Base-by-base conservation (phyloP, 2,113 vertebrate species). In the Notechis scutatus region DNA sequence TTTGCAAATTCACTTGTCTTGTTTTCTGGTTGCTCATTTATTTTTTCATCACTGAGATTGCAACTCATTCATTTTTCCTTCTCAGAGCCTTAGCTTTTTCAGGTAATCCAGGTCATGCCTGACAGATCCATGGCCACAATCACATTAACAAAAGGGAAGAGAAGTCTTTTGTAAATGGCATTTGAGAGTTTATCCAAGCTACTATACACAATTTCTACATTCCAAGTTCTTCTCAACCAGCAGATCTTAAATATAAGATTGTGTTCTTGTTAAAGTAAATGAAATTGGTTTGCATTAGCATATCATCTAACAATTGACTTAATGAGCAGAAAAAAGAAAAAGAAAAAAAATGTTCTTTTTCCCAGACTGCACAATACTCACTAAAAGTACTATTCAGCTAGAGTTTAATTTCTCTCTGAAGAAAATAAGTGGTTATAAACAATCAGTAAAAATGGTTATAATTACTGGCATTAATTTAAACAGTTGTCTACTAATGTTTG, bases 331-430 rank as follows among this genome's bases (percentile, higher is more conserved):
- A 93, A 88, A 47, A 94, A 85, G 14, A 2, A 74, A 69, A n/a
- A 14, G 7, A 39, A 81, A 74, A 81, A 81, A 34, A 4, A 59
- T 93, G 6, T 93, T 94, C 64, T 94, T 18, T 94, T 88, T 94
- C 90, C 57, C 95, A 95, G 93, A 85, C 95, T 96, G 93, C 94
- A 89, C 92, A 97, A 61, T 92, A 92, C 0, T 15, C 5, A 9
- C 3, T 95, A 92, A 95, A 96, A 91, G 26, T 94, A 94, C 96
- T 96, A 91, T 94, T 94, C 90, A 95, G 91, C 90, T 54, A 89
- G 95, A 95, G 94, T 97, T 95, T 96, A 97, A 96, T 94, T 90
- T 93, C 91, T 85, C 89, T 95, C 90, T 95, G 93, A 81, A 94
- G 39, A 42, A 96, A 91, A 93, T 91, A 96, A 94, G 88, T 94